Evolutionary conservation across 2,888 invertebrate genomes (phyloP).

Genomic region (Nomada flava): DNA sequence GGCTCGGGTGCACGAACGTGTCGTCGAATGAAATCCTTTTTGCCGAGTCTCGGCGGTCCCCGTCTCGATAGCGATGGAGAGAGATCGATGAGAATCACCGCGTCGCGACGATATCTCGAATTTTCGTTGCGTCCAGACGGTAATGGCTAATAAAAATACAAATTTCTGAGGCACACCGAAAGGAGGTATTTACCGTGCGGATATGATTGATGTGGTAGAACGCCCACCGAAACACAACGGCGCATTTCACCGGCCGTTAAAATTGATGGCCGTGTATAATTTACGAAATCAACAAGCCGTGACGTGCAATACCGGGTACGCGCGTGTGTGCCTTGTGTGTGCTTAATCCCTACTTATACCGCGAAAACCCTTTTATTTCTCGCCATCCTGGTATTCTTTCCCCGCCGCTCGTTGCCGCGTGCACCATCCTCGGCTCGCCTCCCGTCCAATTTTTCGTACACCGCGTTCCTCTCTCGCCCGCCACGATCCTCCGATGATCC

Average conservation of each 20-base stretch:
- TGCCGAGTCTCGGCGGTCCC: background rate
- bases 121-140: slow-evolving; percentile 52
- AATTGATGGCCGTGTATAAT: slow-evolving; percentile 80
- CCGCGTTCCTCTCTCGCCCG: background rate
- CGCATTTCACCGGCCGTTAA: slow-evolving; percentile 76
- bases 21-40: background rate
- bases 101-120: background rate
- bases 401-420: slow-evolving; percentile 38
- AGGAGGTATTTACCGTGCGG: slow-evolving; percentile 76
- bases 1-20: no score
- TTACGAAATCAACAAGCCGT: slow-evolving; percentile 82
- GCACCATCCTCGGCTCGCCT: background rate
- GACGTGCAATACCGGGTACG: slow-evolving; percentile 74
- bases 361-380: slow-evolving; percentile 75
- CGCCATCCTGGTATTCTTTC: slow-evolving; percentile 57
- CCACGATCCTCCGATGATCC: background rate
- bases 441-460: slow-evolving; percentile 13
- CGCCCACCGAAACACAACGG: slow-evolving; percentile 80
- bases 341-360: slow-evolving; percentile 73
- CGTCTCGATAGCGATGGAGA: background rate
- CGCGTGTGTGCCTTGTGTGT: slow-evolving; percentile 63
- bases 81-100: no score
- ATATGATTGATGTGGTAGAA: slow-evolving; percentile 80
- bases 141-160: slow-evolving; percentile 72
- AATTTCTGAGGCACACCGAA: slow-evolving; percentile 72